A percentile compares a stretch with the other conserved stretches of the same genome.
These are phyloP conservation scores for Tringa solitaria DNA, from an alignment of 2,113 vertebrate species.

Conservation along the genomic window DNA sequence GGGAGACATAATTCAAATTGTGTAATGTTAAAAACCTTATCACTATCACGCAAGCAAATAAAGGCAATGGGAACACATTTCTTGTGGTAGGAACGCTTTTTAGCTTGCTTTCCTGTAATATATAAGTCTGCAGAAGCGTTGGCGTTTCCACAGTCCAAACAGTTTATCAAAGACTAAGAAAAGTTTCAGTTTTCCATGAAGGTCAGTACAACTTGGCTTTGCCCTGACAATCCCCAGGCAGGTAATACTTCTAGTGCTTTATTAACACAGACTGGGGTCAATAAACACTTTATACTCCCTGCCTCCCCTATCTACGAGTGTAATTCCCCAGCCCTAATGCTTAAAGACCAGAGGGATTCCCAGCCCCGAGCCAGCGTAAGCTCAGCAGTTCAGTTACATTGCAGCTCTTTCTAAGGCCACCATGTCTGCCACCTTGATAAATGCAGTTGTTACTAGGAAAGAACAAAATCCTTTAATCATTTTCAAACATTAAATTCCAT, in stretches of 20 bases:
- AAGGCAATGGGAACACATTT: neutral
- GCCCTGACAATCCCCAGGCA: conserved; percentile 32
- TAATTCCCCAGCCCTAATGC: conserved; percentile 20
- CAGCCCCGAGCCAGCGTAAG: neutral
- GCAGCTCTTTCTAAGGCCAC: conserved; percentile 56
- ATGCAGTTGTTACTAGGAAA: conserved; percentile 67
- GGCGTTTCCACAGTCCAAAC: neutral
- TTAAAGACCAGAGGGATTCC: conserved; percentile 53
- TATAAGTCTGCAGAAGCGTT: neutral
- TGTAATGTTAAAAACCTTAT: neutral
- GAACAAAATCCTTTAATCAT: conserved; percentile 72
- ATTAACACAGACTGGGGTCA: conserved; percentile 56
- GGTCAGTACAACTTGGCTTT: conserved; percentile 4
- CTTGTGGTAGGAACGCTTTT: neutral
- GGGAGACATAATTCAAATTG: neutral
- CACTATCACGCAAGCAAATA: neutral
- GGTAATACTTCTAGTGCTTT: conserved; percentile 46
- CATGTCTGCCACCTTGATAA: conserved; percentile 65
- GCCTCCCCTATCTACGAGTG: neutral
- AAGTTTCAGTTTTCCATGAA: neutral
- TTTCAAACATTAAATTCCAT: conserved; percentile 67
- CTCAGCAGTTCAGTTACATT: conserved; percentile 47
- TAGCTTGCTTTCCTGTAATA: neutral
- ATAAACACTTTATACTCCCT: conserved; percentile 59
- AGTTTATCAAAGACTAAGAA: neutral